These are phyloP conservation scores for Centropristis striata DNA, from an alignment of 2,113 vertebrate species.

Conservation along the genomic window DNA sequence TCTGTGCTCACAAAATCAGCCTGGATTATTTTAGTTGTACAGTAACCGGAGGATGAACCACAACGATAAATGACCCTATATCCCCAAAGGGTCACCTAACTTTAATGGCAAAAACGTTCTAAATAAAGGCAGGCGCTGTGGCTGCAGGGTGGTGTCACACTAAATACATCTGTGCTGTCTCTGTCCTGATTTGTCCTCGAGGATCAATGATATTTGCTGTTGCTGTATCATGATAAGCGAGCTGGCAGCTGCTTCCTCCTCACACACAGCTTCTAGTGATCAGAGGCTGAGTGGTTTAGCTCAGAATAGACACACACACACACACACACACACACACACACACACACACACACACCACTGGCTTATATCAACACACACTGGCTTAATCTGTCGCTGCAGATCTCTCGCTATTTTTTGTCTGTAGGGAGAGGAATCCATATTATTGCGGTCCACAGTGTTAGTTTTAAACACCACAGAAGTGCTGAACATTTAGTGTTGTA, in stretches of 20 bases:
- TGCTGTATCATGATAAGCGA: background rate
- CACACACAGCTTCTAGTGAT: background rate
- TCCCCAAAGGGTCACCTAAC: background rate
- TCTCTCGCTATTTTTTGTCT: background rate
- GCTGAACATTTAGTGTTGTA: background rate
- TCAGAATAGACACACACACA: background rate
- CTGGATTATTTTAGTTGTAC: background rate
- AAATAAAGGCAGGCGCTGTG: background rate
- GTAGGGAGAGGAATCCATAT: background rate
- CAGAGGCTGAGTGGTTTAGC: constrained; percentile 2
- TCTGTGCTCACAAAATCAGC: background rate
- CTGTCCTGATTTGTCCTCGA: background rate
- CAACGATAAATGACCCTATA: background rate
- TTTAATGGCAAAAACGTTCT: background rate
- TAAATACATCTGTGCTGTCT: background rate
- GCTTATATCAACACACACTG: constrained; percentile 10
- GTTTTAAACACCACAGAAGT: background rate
- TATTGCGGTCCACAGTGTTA: background rate
- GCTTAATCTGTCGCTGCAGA: constrained; percentile 15
- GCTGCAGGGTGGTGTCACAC: background rate
- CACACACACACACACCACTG: constrained; percentile 8
- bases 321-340: constrained; percentile 6
- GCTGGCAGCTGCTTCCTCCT: constrained; percentile 8
- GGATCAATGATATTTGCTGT: constrained; percentile 2
- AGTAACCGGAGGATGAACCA: background rate